phyloP scores from a whole-genome alignment of 2,888 invertebrate genomes.

The Unio pictorum region DNA sequence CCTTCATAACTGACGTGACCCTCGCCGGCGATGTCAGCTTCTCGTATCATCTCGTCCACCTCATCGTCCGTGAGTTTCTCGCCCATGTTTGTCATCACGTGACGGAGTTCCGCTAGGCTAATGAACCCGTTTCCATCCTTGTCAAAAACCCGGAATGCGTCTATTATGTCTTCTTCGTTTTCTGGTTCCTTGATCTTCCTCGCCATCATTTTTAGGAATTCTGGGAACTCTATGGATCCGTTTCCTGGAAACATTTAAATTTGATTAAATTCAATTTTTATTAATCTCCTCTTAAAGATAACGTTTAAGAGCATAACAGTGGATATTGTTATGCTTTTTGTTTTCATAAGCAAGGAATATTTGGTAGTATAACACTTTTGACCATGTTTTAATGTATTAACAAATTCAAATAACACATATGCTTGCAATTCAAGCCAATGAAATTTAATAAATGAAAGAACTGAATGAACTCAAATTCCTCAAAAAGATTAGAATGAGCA shows the following conservation, averaged over 20 bases:
- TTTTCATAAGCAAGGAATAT: too few relatives aligned
- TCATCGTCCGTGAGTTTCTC: slow-evolving; percentile 99
- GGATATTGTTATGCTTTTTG: too few relatives aligned
- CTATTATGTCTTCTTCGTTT: slow-evolving; percentile 97
- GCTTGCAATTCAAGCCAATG: too few relatives aligned
- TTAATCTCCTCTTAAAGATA: too few relatives aligned
- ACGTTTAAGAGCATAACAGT: too few relatives aligned
- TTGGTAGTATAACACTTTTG: too few relatives aligned
- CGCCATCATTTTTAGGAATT: slow-evolving; percentile 99
- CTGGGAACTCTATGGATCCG: slow-evolving; percentile 99
- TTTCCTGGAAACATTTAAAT: slow-evolving; percentile 80
- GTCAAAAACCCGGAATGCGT: slow-evolving; percentile 98
- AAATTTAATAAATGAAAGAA: too few relatives aligned
- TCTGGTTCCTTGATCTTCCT: slow-evolving; percentile 99
- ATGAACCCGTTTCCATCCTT: slow-evolving; percentile 99
- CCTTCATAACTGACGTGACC: slow-evolving; percentile 98
- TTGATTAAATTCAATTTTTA: background rate
- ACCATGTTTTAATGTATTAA: too few relatives aligned
- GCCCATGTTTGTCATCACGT: slow-evolving; percentile 99
- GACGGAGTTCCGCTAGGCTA: slow-evolving; percentile 97
- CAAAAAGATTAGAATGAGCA: too few relatives aligned
- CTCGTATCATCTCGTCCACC: slow-evolving; percentile 99
- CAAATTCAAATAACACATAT: too few relatives aligned
- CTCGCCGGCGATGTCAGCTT: slow-evolving; percentile 98
- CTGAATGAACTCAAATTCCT: too few relatives aligned